Base-by-base conservation (phyloP, 2,888 invertebrate species). In the Sthenelais limicola region DNA sequence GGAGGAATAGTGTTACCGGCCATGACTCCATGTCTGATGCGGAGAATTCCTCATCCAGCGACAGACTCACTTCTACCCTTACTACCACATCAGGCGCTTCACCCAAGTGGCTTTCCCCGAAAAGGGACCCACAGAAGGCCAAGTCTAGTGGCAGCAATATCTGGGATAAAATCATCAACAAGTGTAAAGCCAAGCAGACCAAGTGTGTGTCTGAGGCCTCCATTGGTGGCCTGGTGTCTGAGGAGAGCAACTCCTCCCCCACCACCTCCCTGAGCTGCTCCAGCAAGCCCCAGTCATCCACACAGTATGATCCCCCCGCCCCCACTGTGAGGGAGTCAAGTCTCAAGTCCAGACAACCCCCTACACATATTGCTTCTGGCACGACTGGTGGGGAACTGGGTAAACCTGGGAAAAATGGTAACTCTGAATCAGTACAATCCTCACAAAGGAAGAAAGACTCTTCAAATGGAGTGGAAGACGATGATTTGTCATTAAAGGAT, bases 91-190 rank as follows among this genome's bases (percentile, higher is more conserved):
- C 43, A 43, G 43, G 12, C 9, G 26, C 62, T 15, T 62, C 62
- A 3, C 62, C 62, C 5, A 35, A 38, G 62, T 62, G 62, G 62
- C 62, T 12, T 21, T 62, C 62, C 24, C 62, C 62, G 9, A 62
- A 62, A 24, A 18, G 62, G 24, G 62, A 62, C 26, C 51, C 51
- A 9, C 62, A 62, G 21, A 62, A 62, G 38, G 38, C 24, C 5
- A 62, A 62, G 28, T 15, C n/a, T n/a, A 43, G 62, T 26, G 38
- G 62, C 62, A 62, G 38, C 18, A 62, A 62, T 28, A 62, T 62
- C 26, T 62, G 62, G 62, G 62, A 62, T 62, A 62, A 62, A 21
- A 62, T 62, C 62, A 62, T 62, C 43, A 43, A 24, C 24, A 62
- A 62, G 28, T 62, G 62, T 28, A 62, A 62, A 38, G 24, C 62